These are phyloP conservation scores for Macrophya annulata DNA, from an alignment of 2,888 invertebrate genomes.

Conservation along the genomic window DNA sequence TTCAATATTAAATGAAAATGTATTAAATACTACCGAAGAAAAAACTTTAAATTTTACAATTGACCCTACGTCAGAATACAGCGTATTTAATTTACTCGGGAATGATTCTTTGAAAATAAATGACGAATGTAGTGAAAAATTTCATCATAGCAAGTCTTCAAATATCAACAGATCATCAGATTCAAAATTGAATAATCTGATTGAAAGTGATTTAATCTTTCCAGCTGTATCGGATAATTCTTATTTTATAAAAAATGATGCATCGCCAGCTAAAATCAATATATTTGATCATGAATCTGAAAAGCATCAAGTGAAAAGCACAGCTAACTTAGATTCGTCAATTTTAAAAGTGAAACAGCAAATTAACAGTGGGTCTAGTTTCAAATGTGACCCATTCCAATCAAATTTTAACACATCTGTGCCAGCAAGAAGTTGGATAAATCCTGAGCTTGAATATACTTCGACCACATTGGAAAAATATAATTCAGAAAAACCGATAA, in stretches of 20 bases:
- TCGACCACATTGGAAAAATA: constrained; percentile 1
- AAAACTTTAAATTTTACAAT: constrained; percentile 8
- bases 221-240: constrained; percentile 34
- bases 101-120: constrained; percentile 22
- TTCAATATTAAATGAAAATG: constrained; percentile 14
- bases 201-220: constrained; percentile 25
- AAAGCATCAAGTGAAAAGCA: constrained; percentile 5
- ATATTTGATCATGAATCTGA: constrained; percentile 31
- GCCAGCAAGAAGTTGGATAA: constrained; percentile 7
- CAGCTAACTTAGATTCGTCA: constrained; percentile 22
- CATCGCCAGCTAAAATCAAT: constrained; percentile 17
- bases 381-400: constrained; percentile 21
- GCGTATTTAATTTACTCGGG: constrained; percentile 26
- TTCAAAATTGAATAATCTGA: constrained; percentile 47
- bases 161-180: constrained; percentile 30
- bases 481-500: background rate
- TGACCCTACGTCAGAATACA: constrained; percentile 22
- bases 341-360: constrained; percentile 17
- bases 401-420: constrained; percentile 33
- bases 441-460: constrained; percentile 18
- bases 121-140: constrained; percentile 11
- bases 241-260: constrained; percentile 46
- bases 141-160: background rate
- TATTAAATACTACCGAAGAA: background rate
- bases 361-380: background rate